These are phyloP conservation scores for Drosophila sp. DNA, from an alignment of 1,140 invertebrate genomes.

Conservation along the genomic window DNA sequence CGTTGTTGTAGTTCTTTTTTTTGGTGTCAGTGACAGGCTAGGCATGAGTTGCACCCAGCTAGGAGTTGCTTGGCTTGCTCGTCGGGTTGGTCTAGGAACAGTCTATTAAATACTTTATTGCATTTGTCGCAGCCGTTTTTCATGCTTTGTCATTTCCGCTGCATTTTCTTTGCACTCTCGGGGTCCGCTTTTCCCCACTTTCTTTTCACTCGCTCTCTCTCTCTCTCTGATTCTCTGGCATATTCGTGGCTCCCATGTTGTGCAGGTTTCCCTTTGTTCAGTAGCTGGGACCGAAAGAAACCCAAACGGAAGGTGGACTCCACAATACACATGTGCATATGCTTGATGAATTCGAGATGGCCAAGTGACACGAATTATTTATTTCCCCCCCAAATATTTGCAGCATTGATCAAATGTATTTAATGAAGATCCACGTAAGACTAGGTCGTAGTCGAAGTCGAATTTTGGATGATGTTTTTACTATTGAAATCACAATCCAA, in stretches of 20 bases:
- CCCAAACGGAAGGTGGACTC: conserved; percentile 25
- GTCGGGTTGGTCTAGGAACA: conserved; percentile 61
- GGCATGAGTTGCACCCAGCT: conserved; percentile 46
- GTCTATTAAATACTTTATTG: conserved; percentile 83
- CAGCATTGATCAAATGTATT: no score
- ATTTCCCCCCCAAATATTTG: no score
- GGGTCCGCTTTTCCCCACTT: conserved; percentile 6
- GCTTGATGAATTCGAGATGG: conserved; percentile 10
- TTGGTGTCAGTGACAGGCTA: conserved; percentile 71
- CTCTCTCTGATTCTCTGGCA: not conserved
- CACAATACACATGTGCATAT: conserved; percentile 35
- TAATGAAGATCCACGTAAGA: no score
- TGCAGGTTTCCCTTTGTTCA: conserved; percentile 61
- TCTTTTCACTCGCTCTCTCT: conserved; percentile 4
- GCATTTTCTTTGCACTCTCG: conserved; percentile 75
- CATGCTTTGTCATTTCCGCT: conserved; percentile 81
- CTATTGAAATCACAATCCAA: no score
- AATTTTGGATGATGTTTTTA: no score
- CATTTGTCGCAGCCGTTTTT: conserved; percentile 81
- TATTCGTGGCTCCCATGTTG: conserved; percentile 25
- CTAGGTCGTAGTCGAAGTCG: no score
- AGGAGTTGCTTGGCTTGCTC: conserved; percentile 28
- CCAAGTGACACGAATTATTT: conserved; percentile 3
- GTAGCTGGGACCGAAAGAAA: conserved; percentile 21
- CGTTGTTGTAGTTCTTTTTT: conserved; percentile 28